Evolutionary conservation across 2,888 invertebrate genomes (phyloP).

Genomic region (Unio delphinus): DNA sequence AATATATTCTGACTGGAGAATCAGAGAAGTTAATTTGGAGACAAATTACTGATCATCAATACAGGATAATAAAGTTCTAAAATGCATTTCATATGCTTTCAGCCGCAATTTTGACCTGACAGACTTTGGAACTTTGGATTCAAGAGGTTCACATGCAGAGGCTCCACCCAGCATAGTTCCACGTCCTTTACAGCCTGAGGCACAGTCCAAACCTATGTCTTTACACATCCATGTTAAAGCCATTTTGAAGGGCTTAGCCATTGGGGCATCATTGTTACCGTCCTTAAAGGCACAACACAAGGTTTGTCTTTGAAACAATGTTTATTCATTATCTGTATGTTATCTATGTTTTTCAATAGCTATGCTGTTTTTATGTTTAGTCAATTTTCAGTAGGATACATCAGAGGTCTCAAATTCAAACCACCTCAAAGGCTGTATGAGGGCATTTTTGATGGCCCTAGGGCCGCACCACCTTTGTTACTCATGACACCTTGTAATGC

Average conservation of each 20-base stretch:
- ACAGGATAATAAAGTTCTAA: no score
- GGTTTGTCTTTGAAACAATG: conserved; percentile 42
- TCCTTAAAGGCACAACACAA: conserved; percentile 97
- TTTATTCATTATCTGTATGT: background rate
- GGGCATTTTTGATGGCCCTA: no score
- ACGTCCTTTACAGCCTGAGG: conserved; percentile 17
- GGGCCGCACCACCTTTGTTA: no score
- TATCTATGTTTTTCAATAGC: no score
- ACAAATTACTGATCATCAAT: no score
- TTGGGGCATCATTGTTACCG: conserved; percentile 94
- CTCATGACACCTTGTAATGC: no score
- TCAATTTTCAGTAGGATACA: no score
- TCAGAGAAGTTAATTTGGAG: no score
- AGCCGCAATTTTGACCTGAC: conserved; percentile 32
- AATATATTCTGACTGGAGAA: no score
- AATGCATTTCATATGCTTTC: conserved; percentile 1
- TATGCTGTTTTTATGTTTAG: no score
- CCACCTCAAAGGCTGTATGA: no score
- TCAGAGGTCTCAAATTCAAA: no score
- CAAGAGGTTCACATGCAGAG: conserved; percentile 32
- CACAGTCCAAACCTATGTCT: conserved; percentile 35
- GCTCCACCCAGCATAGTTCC: conserved; percentile 23
- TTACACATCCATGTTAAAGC: conserved; percentile 67
- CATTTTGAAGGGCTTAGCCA: conserved; percentile 83
- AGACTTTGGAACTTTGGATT: conserved; percentile 35